phyloP scores from a whole-genome alignment of 2,888 invertebrate species.

The Tenodera sinensis region DNA sequence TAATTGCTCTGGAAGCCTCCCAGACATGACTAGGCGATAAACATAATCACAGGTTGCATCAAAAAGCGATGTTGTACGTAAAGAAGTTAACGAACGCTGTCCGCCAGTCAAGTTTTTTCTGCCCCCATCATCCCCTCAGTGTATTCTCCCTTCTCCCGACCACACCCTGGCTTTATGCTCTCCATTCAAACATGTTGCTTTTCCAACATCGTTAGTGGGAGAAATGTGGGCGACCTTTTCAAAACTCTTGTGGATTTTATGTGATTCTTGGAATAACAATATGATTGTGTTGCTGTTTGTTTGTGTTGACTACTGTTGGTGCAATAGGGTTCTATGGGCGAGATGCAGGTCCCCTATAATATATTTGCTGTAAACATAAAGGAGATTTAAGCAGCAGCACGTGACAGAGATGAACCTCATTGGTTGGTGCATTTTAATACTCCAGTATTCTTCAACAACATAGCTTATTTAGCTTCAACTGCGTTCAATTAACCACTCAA shows the following conservation, averaged over 20 bases:
- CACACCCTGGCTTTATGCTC: background rate
- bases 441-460: too few relatives aligned
- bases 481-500: too few relatives aligned
- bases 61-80: background rate
- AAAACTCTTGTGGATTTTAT: background rate
- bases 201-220: background rate
- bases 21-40: constrained; percentile 19
- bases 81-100: background rate
- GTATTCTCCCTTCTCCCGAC: background rate
- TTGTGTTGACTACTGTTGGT: background rate
- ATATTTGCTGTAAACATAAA: too few relatives aligned
- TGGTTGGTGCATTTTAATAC: too few relatives aligned
- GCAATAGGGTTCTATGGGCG: background rate
- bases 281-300: background rate
- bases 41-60: constrained; percentile 20
- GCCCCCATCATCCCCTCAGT: background rate
- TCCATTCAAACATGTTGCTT: background rate
- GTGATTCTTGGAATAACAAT: background rate
- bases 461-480: too few relatives aligned
- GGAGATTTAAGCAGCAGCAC: too few relatives aligned
- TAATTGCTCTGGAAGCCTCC: background rate
- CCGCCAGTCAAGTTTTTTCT: background rate
- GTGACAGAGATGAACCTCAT: too few relatives aligned
- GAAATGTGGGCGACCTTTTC: background rate
- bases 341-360: background rate